Evolutionary conservation across 2,888 invertebrate genomes (phyloP), one percentile per base, ranked within the genome.

Genomic region (Sepioteuthis lessoniana): DNA sequence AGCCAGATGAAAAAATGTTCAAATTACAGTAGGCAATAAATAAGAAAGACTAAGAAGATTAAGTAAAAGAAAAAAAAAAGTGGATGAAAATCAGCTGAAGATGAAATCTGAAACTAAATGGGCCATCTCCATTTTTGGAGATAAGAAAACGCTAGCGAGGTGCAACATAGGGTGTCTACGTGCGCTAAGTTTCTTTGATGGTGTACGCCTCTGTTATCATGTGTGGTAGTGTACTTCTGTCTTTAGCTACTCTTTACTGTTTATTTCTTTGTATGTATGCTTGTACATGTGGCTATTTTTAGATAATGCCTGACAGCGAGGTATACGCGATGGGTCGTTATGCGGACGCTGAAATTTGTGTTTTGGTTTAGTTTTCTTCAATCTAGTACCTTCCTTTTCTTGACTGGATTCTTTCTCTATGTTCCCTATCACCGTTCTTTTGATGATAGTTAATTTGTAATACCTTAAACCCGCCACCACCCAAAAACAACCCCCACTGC

Each of bases 81-180:
- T 10, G 76, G n/a, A 16, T n/a, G n/a, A 76, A 76, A 76, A 76
- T 76, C n/a, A 76, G 76, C n/a, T 76, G 76, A 16, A 35, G 1
- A 3, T n/a, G 76, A 76, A 76, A 76, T 76, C 35, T 76, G 76
- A 76, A 76, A 76, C 76, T 35, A n/a, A 76, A 35, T n/a, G 10
- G 76, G 76, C 19, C 76, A 76, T 76, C 76, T 76, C 76, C 76
- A 76, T 76, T 76, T 76, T 76, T 76, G 76, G 76, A 76, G 76
- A 76, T n/a, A 76, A 35, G n/a, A 55, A 55, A 55, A 55, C 55
- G 55, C 25, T 25, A 55, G 25, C 55, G 25, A 55, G 21, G 25
- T 55, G 55, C 55, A 25, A 42, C 55, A 25, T 7, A 25, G 55
- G 25, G 7, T 25, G 55, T 55, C 5, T 25, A 21, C 25, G 55